phyloP scores from a whole-genome alignment of 1,140 invertebrate genomes.

The Trachymyrmex cornetzi region DNA sequence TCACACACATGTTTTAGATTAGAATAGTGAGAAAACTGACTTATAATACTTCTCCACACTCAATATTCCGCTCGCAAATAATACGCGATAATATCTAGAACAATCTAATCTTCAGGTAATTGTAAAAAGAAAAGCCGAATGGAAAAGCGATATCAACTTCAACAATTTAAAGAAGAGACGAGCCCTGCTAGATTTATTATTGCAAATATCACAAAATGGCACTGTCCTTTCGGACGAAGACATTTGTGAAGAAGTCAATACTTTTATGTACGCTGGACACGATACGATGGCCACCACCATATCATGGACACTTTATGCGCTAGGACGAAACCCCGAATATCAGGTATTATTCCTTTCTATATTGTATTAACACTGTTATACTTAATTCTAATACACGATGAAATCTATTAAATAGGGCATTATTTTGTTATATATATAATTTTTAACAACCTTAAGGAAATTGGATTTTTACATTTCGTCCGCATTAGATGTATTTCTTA shows the following conservation, averaged over 20 bases:
- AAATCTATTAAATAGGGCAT: too few species aligned
- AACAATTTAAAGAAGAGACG: constrained; percentile 82
- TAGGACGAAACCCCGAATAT: constrained; percentile 86
- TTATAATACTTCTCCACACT: background rate
- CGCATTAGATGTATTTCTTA: background rate
- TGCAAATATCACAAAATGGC: constrained; percentile 84
- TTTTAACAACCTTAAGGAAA: background rate
- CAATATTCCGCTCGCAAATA: background rate
- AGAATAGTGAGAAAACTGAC: too few species aligned
- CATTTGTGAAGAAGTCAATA: constrained; percentile 89
- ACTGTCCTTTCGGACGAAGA: constrained; percentile 81
- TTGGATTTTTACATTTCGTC: background rate
- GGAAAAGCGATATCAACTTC: constrained; percentile 72
- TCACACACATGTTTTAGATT: too few species aligned
- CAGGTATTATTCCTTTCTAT: constrained; percentile 78
- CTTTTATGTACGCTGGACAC: constrained; percentile 91
- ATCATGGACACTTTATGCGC: constrained; percentile 87
- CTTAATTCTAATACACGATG: too few species aligned
- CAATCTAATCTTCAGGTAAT: constrained; percentile 83
- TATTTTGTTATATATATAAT: too few species aligned
- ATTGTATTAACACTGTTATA: background rate
- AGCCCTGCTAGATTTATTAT: constrained; percentile 89
- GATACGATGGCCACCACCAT: constrained; percentile 88
- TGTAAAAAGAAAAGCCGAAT: constrained; percentile 77
- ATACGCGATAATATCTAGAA: background rate